Evolutionary conservation across 2,888 invertebrate species (phyloP).

Genomic region (Allygus modestus): DNA sequence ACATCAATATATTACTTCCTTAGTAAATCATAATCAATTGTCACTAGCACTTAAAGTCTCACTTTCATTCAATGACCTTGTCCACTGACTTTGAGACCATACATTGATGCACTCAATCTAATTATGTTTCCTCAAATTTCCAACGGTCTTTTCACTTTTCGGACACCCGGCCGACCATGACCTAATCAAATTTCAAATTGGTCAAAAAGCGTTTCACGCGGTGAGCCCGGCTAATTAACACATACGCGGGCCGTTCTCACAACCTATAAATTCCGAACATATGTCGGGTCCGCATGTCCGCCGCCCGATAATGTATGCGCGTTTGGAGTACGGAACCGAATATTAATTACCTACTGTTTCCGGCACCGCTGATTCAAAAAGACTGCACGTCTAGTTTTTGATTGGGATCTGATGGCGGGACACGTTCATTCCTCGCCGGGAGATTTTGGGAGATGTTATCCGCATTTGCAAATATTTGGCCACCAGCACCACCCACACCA

Average conservation of each 20-base stretch:
- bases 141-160: conserved; percentile 36
- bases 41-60: too few species aligned
- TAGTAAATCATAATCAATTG: too few species aligned
- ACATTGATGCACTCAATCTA: too few species aligned
- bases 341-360: conserved; percentile 55
- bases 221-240: conserved; percentile 27
- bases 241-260: background rate
- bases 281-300: conserved; percentile 34
- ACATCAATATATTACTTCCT: too few species aligned
- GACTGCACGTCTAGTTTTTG: conserved; percentile 52
- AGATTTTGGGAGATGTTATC: conserved; percentile 36
- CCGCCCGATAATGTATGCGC: conserved; percentile 57
- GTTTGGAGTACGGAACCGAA: conserved; percentile 40
- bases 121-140: background rate
- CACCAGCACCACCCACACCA: background rate
- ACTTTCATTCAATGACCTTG: too few species aligned
- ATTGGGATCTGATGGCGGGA: conserved; percentile 39
- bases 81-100: too few species aligned
- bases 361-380: conserved; percentile 57
- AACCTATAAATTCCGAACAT: conserved; percentile 37
- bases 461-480: conserved; percentile 21
- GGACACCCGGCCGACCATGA: background rate
- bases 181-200: conserved; percentile 40
- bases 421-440: background rate
- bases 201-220: conserved; percentile 33